Conservation (phyloP, 2,113 vertebrate genomes). For the Datnioides undecimradiatus region DNA sequence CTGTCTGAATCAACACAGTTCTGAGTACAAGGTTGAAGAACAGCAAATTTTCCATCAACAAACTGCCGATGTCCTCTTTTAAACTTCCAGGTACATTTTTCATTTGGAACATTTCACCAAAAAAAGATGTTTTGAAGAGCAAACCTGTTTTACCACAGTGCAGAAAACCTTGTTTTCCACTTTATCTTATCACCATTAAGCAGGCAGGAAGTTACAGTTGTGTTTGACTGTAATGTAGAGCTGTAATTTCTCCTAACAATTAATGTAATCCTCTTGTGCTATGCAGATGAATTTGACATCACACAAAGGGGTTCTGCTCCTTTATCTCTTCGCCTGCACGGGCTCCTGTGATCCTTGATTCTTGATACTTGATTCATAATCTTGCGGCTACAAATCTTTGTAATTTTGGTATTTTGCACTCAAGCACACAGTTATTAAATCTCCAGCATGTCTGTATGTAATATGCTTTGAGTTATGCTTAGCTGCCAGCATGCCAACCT, state of each 20-base stretch:
- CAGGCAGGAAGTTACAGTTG: conserved; percentile 1
- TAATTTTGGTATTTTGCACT: conserved; percentile 26
- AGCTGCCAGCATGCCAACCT: not conserved
- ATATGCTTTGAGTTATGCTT: not conserved
- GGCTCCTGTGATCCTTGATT: conserved; percentile 8
- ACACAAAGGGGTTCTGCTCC: conserved; percentile 2
- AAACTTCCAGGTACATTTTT: no score
- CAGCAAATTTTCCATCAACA: no score
- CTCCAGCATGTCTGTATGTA: not conserved
- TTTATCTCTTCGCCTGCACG: conserved; percentile 5
- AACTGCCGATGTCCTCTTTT: no score
- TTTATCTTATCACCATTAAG: not conserved
- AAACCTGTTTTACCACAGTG: not conserved
- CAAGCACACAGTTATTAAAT: conserved; percentile 15
- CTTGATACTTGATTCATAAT: conserved; percentile 27
- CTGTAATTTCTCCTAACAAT: not conserved
- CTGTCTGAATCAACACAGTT: no score
- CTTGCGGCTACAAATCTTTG: conserved; percentile 9
- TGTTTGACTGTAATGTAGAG: not conserved
- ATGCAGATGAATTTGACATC: conserved; percentile 8
- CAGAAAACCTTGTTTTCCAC: not conserved
- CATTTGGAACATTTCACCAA: no score
- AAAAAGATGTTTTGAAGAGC: not conserved
- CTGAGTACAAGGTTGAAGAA: no score
- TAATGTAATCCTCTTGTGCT: conserved; percentile 32